Percentiles rank a stretch among this genome's conserved stretches.
phyloP scores from a whole-genome alignment of 30 jellyfish, hydroid and myxozoan species.

The Hydractinia echinata region DNA sequence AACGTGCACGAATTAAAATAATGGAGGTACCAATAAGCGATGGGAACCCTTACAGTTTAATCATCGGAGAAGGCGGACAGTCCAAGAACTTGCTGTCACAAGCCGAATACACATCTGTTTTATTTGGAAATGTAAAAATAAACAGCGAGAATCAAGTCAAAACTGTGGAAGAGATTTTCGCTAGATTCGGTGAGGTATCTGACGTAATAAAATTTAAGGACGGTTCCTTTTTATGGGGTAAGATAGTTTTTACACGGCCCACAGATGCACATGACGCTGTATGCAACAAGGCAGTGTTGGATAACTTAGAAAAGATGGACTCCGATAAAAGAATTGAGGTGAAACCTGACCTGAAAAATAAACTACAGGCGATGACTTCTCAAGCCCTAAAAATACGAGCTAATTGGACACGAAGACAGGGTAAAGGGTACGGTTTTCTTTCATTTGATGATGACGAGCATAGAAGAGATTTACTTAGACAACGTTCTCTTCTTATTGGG shows the following conservation, averaged over 20 bases:
- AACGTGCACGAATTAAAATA: background rate
- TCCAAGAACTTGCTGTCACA: background rate
- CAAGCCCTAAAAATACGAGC: background rate
- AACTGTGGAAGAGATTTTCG: background rate
- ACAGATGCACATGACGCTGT: background rate
- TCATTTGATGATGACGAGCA: background rate
- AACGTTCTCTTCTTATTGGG: background rate
- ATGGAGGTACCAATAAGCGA: slow-evolving; percentile 6
- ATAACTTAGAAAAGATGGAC: background rate
- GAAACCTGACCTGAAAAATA: slow-evolving; percentile 2
- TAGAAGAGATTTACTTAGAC: background rate
- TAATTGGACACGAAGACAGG: slow-evolving; percentile 13
- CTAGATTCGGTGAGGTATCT: background rate
- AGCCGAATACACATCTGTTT: slow-evolving; percentile 1
- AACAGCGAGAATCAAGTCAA: background rate
- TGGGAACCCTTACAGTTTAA: background rate
- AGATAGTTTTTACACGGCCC: slow-evolving; percentile 3
- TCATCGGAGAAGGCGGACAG: slow-evolving; percentile 19
- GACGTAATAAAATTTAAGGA: background rate
- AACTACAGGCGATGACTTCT: background rate
- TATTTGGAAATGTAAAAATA: background rate
- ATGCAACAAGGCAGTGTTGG: background rate
- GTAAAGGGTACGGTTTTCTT: slow-evolving; percentile 7
- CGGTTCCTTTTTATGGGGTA: slow-evolving; percentile 18
- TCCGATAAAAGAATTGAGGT: background rate